Base-by-base conservation (phyloP, 1,140 invertebrate species). In the Diachasma alloeum region DNA sequence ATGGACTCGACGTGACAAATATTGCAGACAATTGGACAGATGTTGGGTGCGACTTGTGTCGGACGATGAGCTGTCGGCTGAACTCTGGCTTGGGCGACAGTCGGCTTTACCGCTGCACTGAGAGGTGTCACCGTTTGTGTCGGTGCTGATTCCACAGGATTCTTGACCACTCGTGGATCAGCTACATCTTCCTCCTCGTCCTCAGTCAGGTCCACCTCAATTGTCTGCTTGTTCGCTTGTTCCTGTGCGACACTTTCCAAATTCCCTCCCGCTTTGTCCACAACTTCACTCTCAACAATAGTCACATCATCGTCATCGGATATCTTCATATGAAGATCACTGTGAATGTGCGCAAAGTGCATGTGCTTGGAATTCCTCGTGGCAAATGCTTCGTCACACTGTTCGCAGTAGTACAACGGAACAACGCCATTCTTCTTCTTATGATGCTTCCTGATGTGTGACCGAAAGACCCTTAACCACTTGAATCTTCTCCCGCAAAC, bases 401-500 rank as follows among this genome's bases (percentile, higher is more conserved):
- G 3, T 9, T 68, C 17, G 17, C 66, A 68, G 36, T 68, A 68
- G 6, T 63, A 26, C 19, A 22, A 17, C 53, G 70, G 31, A 22
- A 13, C 13, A 3, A 19, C 15, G 1, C 22, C 17, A 0, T 17
- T 26, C 4, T 19, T 42, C 17, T 15, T 26, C n/a, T 31, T 36
- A 24, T 53, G 6, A 37, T 76, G 75, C 10, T 66, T 76, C 6
- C 11, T 24, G 9, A 63, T 42, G 56, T 76, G 75, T 10, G 22
- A 19, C 19, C 39, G 22, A 31, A 31, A 76, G 2, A 17, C 8
- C 26, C 37, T 44, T 4, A 11, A 44, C 31, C 17, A 22, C 15
- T 11, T 17, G 59, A 76, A 76, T 72, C 56, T 63, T n/a, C 77
- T 63, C 0, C 37, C 53, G 19, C 77, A 78, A 4, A 66, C n/a